These are phyloP conservation scores for Ecliptopera silaceata DNA, from an alignment of 2,888 invertebrate genomes.

Conservation along the genomic window DNA sequence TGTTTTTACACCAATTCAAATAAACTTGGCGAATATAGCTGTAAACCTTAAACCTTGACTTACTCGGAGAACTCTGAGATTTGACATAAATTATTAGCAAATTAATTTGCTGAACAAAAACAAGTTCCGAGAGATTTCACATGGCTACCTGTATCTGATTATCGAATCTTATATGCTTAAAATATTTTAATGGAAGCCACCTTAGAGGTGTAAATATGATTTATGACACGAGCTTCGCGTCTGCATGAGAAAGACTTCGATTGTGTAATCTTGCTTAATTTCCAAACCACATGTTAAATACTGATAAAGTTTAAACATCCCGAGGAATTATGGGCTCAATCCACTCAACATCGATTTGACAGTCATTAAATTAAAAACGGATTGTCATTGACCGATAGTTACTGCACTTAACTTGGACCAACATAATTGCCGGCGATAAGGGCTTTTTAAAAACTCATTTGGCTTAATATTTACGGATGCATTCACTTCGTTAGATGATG, in stretches of 20 bases:
- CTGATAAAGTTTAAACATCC: slow-evolving; percentile 45
- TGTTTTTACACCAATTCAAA: not conserved
- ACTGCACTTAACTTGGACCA: slow-evolving; percentile 60
- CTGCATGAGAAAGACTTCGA: slow-evolving; percentile 32
- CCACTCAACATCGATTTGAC: slow-evolving; percentile 56
- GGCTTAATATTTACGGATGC: slow-evolving; percentile 47
- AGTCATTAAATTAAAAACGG: slow-evolving; percentile 71
- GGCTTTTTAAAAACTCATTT: slow-evolving; percentile 65
- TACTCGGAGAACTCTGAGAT: not conserved
- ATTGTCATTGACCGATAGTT: slow-evolving; percentile 61
- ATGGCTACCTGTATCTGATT: not conserved
- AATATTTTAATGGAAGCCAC: slow-evolving; percentile 3
- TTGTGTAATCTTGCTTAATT: slow-evolving; percentile 36
- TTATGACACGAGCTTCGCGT: slow-evolving; percentile 24
- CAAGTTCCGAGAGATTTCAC: not conserved
- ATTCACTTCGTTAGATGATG: slow-evolving; percentile 43
- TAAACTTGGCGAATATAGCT: not conserved
- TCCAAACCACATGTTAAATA: slow-evolving; percentile 38
- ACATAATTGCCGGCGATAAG: slow-evolving; percentile 60
- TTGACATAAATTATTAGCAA: not conserved
- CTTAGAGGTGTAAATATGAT: slow-evolving; percentile 21
- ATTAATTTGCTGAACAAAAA: not conserved
- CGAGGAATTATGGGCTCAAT: slow-evolving; percentile 42
- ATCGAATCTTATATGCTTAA: not conserved
- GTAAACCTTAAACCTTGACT: not conserved